Conservation (phyloP, 2,888 invertebrate species). For the Drosophila greeni region DNA sequence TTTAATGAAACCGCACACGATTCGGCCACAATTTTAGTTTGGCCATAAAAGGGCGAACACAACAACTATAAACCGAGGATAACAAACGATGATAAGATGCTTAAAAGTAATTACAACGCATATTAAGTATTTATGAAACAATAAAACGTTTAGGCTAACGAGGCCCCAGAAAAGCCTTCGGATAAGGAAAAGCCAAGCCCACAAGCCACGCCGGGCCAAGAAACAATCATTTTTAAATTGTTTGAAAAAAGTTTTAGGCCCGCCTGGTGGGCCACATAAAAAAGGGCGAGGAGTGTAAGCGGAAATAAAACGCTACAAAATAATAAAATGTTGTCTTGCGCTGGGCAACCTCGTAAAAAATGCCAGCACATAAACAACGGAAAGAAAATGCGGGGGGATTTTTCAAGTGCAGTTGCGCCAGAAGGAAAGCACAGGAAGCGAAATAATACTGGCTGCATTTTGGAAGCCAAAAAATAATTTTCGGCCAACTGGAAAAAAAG, state of each 20-base stretch:
- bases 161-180: constrained; percentile 15
- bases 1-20: constrained; percentile 40
- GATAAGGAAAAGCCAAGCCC: constrained; percentile 11
- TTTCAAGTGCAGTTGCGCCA: constrained; percentile 23
- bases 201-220: constrained; percentile 20
- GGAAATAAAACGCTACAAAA: constrained; percentile 70
- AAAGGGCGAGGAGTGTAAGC: constrained; percentile 50
- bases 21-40: constrained; percentile 40
- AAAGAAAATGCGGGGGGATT: constrained; percentile 10
- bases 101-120: constrained; percentile 66
- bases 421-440: constrained; percentile 23
- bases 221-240: constrained; percentile 54
- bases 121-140: constrained; percentile 73
- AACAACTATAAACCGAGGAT: constrained; percentile 24
- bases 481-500: constrained; percentile 15
- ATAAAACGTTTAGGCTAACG: constrained; percentile 62
- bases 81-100: constrained; percentile 54
- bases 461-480: constrained; percentile 54
- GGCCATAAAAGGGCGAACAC: constrained; percentile 24
- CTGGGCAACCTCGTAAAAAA: constrained; percentile 49
- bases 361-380: constrained; percentile 46
- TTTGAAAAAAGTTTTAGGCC: constrained; percentile 30
- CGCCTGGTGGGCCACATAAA: constrained; percentile 27
- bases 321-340: constrained; percentile 61
- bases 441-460: constrained; percentile 28